These are phyloP conservation scores for Bovichtus diacanthus DNA, from an alignment of 2,797 vertebrate species.

Conservation along the genomic window DNA sequence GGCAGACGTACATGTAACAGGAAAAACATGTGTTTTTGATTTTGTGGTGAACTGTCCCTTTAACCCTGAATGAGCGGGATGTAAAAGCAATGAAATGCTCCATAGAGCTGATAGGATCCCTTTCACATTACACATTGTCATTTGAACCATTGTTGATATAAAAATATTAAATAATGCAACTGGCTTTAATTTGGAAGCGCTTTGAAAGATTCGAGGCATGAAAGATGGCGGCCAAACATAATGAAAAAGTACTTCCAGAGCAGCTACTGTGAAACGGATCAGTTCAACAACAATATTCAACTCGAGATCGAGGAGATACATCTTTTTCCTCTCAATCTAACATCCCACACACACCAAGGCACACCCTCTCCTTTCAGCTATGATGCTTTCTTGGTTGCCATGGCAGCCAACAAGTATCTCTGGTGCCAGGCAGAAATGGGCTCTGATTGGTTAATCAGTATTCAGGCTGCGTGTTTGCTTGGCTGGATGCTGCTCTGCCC, in stretches of 20 bases:
- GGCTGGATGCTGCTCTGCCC: slow-evolving; percentile 45
- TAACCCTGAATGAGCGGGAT: neutral
- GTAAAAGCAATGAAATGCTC: neutral
- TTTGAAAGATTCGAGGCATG: neutral
- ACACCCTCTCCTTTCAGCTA: slow-evolving; percentile 24
- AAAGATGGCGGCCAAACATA: neutral
- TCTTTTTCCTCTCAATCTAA: neutral
- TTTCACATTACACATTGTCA: neutral
- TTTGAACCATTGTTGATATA: neutral
- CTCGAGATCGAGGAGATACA: neutral
- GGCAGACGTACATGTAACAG: too few species aligned
- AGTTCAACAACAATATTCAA: neutral
- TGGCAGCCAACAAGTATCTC: slow-evolving; percentile 64
- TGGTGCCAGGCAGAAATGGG: slow-evolving; percentile 68
- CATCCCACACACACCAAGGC: neutral
- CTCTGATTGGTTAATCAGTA: slow-evolving; percentile 80
- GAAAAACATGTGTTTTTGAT: too few species aligned
- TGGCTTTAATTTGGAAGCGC: slow-evolving; percentile 2
- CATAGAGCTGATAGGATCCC: neutral
- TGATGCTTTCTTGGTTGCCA: slow-evolving; percentile 73
- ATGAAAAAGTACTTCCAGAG: slow-evolving; percentile 3
- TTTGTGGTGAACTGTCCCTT: too few species aligned
- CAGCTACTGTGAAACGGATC: neutral
- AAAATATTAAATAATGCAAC: neutral
- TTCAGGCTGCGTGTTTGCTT: slow-evolving; percentile 65